Evolutionary conservation across 2,797 vertebrate genomes (phyloP), one percentile per base, ranked within the genome.

Genomic region (Pygocentrus nattereri): DNA sequence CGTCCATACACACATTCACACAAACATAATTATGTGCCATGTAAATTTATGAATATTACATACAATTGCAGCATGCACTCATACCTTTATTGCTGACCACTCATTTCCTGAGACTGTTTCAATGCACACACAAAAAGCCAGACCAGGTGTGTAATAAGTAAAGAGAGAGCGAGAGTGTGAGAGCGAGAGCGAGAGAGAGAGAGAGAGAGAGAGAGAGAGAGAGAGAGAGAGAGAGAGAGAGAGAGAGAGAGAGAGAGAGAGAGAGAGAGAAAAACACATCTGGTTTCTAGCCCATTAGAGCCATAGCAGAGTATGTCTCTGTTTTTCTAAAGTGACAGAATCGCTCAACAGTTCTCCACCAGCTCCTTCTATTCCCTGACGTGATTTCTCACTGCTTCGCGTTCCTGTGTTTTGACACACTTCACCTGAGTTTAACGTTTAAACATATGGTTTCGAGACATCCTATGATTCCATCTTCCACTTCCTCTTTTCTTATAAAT

Each of bases 301-400:
- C 19, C 30, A 54, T 19, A 21, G 27, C 70, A n/a, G 44, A 23
- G 49, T 54, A 56, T 65, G 44, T 25, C 73, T 56, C 27, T 73
- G 71, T 34, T 73, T 38, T 73, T 11, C 19, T 23, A 58, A 34
- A 21, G 70, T 72, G 70, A 19, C 70, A 72, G 49, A 52, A n/a
- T 72, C 49, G 1, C 18, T 72, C 70, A 72, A 30, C 71, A 38
- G 27, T 54, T 34, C 6, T 30, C 44, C 69, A 6, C 25, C 23
- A 71, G 16, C 69, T 31, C 30, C 13, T 44, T 8, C 47, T 54
- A 34, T 21, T 72, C 30, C 27, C 19, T 54, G 70, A 2, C 47
- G 15, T n/a, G 16, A 11, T 72, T 54, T 54, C 49, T 25, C 19
- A 25, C 49, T n/a, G 19, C 18, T 56, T 54, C n/a, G 12, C 27